Base-by-base conservation (phyloP, 2,888 invertebrate species). In the Prostheceraeus crozeri region DNA sequence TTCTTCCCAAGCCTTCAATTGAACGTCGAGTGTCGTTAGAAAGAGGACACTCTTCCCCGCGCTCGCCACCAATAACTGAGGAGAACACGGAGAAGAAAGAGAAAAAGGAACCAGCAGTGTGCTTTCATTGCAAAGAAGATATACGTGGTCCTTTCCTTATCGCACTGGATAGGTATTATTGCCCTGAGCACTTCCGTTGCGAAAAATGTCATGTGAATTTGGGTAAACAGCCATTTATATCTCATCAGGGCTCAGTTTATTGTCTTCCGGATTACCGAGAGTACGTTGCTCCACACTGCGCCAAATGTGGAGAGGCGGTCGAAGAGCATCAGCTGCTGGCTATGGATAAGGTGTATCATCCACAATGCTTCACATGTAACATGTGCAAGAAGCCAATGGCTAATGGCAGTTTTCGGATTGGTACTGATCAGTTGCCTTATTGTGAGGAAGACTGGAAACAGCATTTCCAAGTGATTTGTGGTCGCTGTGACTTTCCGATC, bases 381-480 rank as follows among this genome's bases (percentile, higher is more conserved):
- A 89, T 93, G 71, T 98, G 96, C 77, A 87, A 88, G 70, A 87
- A 89, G 77, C 81, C 89, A 60, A 96, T 98, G 74, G 94, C 89
- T 70, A 91, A 90, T 78, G 86, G 84, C 72, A 88, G 89, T 67
- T 91, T 91, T 83, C 91, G 89, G 81, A 80, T 91, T 73, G n/a
- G n/a, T n/a, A 91, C 94, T 74, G 91, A 90, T 66, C 66, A 53
- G 11, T 81, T 86, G 73, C 88, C 91, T 4, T 96, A 93, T 77
- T 96, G 96, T 79, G 91, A 93, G 82, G 82, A 81, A 87, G 96
- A 98, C 79, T 98, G 96, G 96, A 93, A 91, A 77, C 88, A 90
- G 78, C 81, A 96, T 71, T 98, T 96, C 78, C 96, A 96, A 67
- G 96, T 94, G 62, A 96, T 96, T 82, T 98, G 98, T 81, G 87